Conservation (phyloP, 1,140 invertebrate genomes). For the Drosophila erecta region DNA sequence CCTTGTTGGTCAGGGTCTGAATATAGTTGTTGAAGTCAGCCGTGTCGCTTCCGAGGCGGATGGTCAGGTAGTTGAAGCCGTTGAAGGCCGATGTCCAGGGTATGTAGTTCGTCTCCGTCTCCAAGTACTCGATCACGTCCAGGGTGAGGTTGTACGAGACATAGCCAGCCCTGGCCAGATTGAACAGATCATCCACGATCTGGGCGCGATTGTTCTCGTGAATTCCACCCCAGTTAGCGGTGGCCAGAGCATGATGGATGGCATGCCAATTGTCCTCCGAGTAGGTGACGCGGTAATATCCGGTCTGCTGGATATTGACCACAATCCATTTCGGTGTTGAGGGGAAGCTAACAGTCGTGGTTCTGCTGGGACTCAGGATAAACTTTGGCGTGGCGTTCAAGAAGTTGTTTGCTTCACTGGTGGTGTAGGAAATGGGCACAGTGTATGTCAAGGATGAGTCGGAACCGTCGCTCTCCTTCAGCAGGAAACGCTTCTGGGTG, state of each 20-base stretch:
- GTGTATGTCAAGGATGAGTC: slow-evolving; percentile 85
- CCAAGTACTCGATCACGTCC: slow-evolving; percentile 87
- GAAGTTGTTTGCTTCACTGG: slow-evolving; percentile 85
- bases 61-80: slow-evolving; percentile 84
- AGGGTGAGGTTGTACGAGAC: slow-evolving; percentile 86
- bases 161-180: slow-evolving; percentile 85
- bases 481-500: slow-evolving; percentile 86
- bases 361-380: slow-evolving; percentile 72
- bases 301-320: slow-evolving; percentile 89
- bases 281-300: slow-evolving; percentile 93
- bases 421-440: slow-evolving; percentile 87
- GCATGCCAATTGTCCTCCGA: slow-evolving; percentile 88
- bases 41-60: slow-evolving; percentile 70
- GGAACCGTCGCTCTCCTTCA: slow-evolving; percentile 79
- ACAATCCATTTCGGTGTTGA: slow-evolving; percentile 87
- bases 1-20: slow-evolving; percentile 53
- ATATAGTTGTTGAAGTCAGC: slow-evolving; percentile 65
- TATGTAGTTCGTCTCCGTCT: slow-evolving; percentile 87
- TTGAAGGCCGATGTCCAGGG: slow-evolving; percentile 88
- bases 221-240: slow-evolving; percentile 86
- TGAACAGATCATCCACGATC: slow-evolving; percentile 92
- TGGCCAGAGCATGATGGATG: slow-evolving; percentile 86
- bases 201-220: slow-evolving; percentile 91
- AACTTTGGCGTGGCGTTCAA: slow-evolving; percentile 84
- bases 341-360: neutral